Conservation (phyloP, 2,113 vertebrate genomes). For the Grammomys dolichurus region DNA sequence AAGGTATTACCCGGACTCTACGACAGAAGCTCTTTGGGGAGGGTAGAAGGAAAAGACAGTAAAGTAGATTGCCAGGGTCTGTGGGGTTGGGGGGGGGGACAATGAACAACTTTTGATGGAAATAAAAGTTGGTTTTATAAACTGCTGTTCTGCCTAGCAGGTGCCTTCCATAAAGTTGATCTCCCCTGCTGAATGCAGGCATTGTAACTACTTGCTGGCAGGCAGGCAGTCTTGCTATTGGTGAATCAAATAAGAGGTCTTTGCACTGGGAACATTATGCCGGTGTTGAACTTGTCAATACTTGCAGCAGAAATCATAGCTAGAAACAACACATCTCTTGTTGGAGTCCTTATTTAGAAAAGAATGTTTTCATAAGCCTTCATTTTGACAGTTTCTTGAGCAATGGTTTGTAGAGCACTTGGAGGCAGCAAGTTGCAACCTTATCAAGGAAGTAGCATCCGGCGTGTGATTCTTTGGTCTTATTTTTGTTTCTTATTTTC, state of each 20-base stretch:
- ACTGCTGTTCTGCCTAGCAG: not conserved
- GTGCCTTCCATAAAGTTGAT: slow-evolving; percentile 31
- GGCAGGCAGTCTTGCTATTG: slow-evolving; percentile 25
- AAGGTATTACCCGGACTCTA: not conserved
- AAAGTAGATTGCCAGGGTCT: not conserved
- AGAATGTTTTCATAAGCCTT: slow-evolving; percentile 70
- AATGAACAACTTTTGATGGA: not conserved
- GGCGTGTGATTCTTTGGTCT: slow-evolving; percentile 61
- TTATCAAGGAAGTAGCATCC: slow-evolving; percentile 73
- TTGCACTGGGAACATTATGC: slow-evolving; percentile 41
- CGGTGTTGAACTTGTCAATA: slow-evolving; percentile 52
- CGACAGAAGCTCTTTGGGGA: not conserved
- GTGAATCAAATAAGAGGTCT: slow-evolving; percentile 24
- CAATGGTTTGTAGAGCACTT: slow-evolving; percentile 57
- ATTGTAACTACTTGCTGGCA: not conserved
- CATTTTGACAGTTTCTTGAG: slow-evolving; percentile 74
- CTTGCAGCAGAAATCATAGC: slow-evolving; percentile 60
- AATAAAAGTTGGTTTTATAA: slow-evolving; percentile 55
- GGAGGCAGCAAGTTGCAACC: slow-evolving; percentile 51
- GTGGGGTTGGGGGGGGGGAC: not conserved
- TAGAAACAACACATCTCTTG: slow-evolving; percentile 54
- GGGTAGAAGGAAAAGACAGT: not conserved
- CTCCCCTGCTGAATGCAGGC: slow-evolving; percentile 3
- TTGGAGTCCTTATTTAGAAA: slow-evolving; percentile 70
- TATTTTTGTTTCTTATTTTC: slow-evolving; percentile 66